phyloP scores from a whole-genome alignment of 2,797 vertebrate genomes.

The Peromyscus melanophrys region DNA sequence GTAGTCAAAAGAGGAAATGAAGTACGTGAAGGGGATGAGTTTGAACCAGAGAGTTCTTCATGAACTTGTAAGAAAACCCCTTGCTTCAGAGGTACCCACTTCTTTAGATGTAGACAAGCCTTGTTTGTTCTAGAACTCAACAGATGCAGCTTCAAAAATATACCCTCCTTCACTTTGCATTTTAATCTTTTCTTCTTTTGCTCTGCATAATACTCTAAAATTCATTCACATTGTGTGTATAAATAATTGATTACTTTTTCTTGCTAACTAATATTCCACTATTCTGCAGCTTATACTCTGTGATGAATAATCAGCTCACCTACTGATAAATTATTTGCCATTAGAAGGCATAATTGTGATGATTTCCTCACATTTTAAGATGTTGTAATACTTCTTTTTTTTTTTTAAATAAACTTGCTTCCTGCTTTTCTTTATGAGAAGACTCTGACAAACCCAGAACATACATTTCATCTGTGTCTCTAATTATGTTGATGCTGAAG shows the following conservation, averaged over 20 bases:
- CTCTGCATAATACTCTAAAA: not conserved
- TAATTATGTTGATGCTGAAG: not conserved
- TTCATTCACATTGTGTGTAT: not conserved
- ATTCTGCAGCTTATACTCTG: not conserved
- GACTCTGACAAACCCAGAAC: not conserved
- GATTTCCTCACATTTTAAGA: not conserved
- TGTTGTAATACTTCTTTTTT: not conserved
- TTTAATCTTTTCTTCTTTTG: not conserved
- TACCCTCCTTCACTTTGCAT: not conserved
- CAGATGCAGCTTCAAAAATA: not conserved
- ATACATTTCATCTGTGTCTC: not conserved
- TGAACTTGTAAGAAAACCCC: not conserved
- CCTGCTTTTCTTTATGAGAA: not conserved
- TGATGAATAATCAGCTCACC: not conserved
- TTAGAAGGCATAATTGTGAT: not conserved
- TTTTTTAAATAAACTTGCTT: not conserved
- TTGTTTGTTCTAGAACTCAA: slow-evolving; percentile 44
- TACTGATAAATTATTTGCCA: not conserved
- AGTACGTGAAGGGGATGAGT: not conserved
- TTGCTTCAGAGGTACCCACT: not conserved
- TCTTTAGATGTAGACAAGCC: not conserved
- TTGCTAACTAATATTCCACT: not conserved
- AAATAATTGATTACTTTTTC: not conserved
- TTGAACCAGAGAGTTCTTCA: not conserved
- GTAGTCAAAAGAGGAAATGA: not conserved